Evolutionary conservation across 2,888 invertebrate species (phyloP), one percentile per base, ranked within the genome.

Genomic region (Scaptomyza parva): DNA sequence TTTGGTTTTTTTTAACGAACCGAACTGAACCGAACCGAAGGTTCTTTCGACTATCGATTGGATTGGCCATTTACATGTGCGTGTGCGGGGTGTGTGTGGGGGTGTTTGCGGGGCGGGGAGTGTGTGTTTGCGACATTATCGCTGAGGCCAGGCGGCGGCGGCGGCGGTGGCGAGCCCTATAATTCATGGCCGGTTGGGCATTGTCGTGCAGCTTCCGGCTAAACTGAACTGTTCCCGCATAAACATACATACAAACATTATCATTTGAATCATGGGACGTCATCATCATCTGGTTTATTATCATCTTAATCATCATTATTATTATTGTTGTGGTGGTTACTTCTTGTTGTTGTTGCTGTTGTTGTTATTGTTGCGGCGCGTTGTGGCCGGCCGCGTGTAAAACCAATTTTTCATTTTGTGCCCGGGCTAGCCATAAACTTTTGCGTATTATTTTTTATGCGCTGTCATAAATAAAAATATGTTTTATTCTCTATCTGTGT

Each of bases 331-430:
- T 61, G 40, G 52, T 24, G 24, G 24, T 26, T 33, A 3, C 9
- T 61, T 45, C 7, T 18, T 44, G 58, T 43, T 70, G 51, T 61
- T 59, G 45, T 65, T 51, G 58, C 51, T 44, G 73, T 61, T 47
- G 8, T 18, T 44, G 59, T 44, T 70, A 52, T 61, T 60, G 45
- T 68, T 51, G 58, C 53, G 63, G 75, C 62, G 6, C 12, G 9
- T 28, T 28, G 5, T n/a, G n/a, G n/a, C n/a, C n/a, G n/a, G 84
- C 68, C 58, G 87, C 82, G 85, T 87, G 87, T 85, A 75, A 86
- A 86, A 81, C 87, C 85, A 81, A 81, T 86, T 81, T 81, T 81
- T 81, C 87, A 81, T 81, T 71, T 78, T 78, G 64, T 55, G 75
- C 82, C 79, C 87, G 78, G 78, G 11, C 82, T 68, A 81, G 71